Conservation (phyloP, 2,113 vertebrate genomes). For the Centropus bengalensis region DNA sequence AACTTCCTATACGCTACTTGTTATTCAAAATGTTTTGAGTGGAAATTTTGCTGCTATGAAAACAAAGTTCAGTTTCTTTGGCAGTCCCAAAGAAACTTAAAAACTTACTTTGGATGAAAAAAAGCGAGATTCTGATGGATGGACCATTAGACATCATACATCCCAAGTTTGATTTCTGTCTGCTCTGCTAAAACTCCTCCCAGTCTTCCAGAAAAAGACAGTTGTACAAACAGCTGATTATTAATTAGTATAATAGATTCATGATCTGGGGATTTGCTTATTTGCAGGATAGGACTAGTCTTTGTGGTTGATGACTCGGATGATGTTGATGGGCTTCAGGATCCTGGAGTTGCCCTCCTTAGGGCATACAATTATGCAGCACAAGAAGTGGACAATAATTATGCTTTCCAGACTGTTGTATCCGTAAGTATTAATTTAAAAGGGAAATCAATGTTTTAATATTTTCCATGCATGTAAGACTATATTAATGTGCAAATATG, state of each 20-base stretch:
- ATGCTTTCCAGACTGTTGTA: constrained; percentile 89
- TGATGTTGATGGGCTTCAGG: constrained; percentile 90
- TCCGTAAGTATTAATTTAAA: constrained; percentile 80
- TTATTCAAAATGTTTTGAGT: not conserved
- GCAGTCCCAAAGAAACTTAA: not conserved
- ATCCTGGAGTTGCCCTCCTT: constrained; percentile 90
- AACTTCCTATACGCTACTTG: not conserved
- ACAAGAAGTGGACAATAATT: constrained; percentile 88
- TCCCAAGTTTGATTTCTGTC: not conserved
- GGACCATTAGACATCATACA: not conserved
- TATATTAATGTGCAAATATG: not conserved
- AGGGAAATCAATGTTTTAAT: not conserved
- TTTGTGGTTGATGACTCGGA: constrained; percentile 92
- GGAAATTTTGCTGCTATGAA: not conserved
- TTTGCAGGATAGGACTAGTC: constrained; percentile 86
- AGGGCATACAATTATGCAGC: constrained; percentile 93
- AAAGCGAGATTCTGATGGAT: not conserved
- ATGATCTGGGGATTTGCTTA: not conserved
- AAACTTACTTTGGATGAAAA: not conserved
- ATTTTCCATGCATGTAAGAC: not conserved
- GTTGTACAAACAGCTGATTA: not conserved
- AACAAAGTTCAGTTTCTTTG: not conserved
- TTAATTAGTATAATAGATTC: not conserved
- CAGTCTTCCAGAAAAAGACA: not conserved
- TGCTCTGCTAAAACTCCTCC: not conserved